phyloP scores from a whole-genome alignment of 2,113 vertebrate species.

The Mixornis gularis region DNA sequence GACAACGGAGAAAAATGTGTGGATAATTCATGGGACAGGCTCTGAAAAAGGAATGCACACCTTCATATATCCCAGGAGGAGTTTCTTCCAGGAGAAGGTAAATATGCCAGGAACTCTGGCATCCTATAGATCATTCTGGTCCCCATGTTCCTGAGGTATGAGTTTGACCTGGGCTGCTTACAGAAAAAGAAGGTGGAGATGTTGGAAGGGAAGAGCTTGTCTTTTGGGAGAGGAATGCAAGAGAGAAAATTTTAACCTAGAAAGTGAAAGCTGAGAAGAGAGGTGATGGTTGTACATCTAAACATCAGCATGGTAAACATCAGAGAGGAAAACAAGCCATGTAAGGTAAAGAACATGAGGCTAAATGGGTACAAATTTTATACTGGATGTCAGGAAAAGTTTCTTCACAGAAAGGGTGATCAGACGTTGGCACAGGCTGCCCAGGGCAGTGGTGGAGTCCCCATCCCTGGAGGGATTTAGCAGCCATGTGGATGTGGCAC shows the following conservation, averaged over 20 bases:
- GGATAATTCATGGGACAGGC: background rate
- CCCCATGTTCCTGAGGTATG: background rate
- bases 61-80: background rate
- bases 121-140: background rate
- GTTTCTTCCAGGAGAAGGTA: background rate
- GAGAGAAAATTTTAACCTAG: background rate
- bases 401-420: background rate
- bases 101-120: background rate
- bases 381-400: background rate
- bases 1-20: background rate
- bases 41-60: background rate
- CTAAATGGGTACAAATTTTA: background rate
- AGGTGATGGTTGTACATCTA: background rate
- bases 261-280: background rate
- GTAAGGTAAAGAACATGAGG: background rate
- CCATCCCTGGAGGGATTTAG: background rate
- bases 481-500: background rate
- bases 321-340: background rate
- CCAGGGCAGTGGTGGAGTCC: background rate
- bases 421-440: background rate
- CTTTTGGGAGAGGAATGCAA: background rate
- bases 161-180: background rate
- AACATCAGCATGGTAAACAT: background rate
- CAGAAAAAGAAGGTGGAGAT: background rate
- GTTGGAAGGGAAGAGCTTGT: background rate